phyloP scores from a whole-genome alignment of 2,797 vertebrate genomes.

The Coendou prehensilis region DNA sequence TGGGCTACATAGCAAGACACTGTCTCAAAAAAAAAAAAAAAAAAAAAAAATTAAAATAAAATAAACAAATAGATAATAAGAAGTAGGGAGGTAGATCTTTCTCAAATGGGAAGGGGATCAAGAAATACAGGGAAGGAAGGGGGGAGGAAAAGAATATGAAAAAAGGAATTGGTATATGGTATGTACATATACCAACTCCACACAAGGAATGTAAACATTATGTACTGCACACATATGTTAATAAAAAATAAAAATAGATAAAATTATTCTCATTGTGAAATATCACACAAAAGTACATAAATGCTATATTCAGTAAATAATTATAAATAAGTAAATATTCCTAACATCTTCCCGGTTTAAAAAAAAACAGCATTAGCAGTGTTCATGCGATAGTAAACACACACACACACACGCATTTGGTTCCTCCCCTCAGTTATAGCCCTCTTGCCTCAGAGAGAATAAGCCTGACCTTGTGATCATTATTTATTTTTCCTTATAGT shows the following conservation, averaged over 20 bases:
- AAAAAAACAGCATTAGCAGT: background rate
- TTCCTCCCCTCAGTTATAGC: background rate
- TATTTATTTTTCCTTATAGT: constrained; percentile 5
- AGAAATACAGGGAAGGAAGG: background rate
- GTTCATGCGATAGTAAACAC: background rate
- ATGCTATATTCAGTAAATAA: background rate
- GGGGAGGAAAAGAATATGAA: background rate
- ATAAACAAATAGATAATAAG: background rate
- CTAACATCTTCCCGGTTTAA: background rate
- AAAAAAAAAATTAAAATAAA: background rate
- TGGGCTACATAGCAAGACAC: background rate
- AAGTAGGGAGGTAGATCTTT: background rate
- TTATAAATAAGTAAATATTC: constrained; percentile 52
- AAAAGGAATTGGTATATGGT: background rate
- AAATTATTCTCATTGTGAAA: constrained; percentile 25
- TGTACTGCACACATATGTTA: background rate
- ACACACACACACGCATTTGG: background rate
- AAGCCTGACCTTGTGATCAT: constrained; percentile 1
- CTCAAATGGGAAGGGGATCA: background rate
- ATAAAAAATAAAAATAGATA: background rate
- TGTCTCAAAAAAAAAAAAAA: background rate
- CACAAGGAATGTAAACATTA: background rate
- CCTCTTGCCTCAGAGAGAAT: background rate
- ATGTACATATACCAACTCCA: background rate
- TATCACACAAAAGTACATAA: constrained; percentile 31